Conservation (phyloP, 1,140 invertebrate genomes). For the Dreissena polymorpha region DNA sequence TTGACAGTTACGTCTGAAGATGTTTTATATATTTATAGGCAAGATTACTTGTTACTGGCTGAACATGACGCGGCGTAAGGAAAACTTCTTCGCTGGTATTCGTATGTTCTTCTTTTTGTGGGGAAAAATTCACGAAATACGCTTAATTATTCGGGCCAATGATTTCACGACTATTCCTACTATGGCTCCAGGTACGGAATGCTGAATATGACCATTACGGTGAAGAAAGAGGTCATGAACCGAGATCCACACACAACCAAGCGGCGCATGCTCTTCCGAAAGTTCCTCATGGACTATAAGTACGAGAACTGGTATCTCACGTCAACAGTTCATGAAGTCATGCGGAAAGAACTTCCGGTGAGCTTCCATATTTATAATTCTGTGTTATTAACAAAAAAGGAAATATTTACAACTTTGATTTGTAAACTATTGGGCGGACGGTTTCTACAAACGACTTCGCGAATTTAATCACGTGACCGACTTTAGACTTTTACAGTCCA, state of each 20-base stretch:
- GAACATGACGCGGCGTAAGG: too few relatives aligned
- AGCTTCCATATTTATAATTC: constrained; percentile 9
- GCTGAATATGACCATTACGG: constrained; percentile 70
- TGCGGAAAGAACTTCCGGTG: constrained; percentile 76
- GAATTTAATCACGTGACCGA: not conserved
- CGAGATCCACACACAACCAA: constrained; percentile 40
- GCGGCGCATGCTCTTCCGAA: constrained; percentile 71
- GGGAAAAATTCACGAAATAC: too few relatives aligned
- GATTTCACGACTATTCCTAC: too few relatives aligned
- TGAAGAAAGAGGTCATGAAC: constrained; percentile 62
- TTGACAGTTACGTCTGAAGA: too few relatives aligned
- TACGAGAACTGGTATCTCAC: constrained; percentile 78
- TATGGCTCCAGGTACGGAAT: constrained; percentile 68
- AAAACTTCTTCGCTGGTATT: too few relatives aligned
- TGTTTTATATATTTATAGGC: too few relatives aligned
- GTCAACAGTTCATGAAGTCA: constrained; percentile 70
- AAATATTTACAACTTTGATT: not conserved
- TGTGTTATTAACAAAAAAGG: too few relatives aligned
- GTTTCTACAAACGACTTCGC: not conserved
- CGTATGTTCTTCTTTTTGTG: too few relatives aligned
- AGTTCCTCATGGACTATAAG: constrained; percentile 77
- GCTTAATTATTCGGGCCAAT: too few relatives aligned
- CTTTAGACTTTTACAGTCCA: not conserved
- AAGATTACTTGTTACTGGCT: too few relatives aligned
- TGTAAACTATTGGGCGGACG: not conserved